These are phyloP conservation scores for Actinia tenebrosa DNA, from an alignment of 64 coral and sea anemone genomes.

Conservation along the genomic window DNA sequence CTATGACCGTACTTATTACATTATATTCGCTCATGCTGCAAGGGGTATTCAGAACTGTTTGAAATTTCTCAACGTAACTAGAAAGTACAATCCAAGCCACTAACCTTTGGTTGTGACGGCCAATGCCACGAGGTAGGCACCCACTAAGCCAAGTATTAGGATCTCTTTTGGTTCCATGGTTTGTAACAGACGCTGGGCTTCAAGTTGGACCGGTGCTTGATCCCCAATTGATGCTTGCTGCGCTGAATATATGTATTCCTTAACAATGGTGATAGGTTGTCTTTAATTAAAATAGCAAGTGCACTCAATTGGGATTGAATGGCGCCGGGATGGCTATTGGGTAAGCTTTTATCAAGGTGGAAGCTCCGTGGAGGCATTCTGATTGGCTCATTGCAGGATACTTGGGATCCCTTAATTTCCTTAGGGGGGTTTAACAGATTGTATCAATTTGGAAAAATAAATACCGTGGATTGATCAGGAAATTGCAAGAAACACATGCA, in stretches of 20 bases:
- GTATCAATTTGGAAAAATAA: slow-evolving; percentile 27
- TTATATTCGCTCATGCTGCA: neutral
- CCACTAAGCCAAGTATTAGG: neutral
- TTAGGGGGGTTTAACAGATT: slow-evolving; percentile 33
- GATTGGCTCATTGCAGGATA: slow-evolving; percentile 5
- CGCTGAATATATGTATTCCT: slow-evolving; percentile 15
- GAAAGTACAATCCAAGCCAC: neutral
- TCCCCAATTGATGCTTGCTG: neutral
- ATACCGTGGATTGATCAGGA: slow-evolving; percentile 28
- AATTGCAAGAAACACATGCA: slow-evolving; percentile 9
- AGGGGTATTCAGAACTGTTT: neutral
- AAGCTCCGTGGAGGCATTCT: neutral
- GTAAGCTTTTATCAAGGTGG: slow-evolving; percentile 9
- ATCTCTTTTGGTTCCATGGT: neutral
- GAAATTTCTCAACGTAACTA: neutral
- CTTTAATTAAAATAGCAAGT: slow-evolving; percentile 31
- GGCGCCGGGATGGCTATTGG: slow-evolving; percentile 11
- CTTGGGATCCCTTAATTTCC: slow-evolving; percentile 29
- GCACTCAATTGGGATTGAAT: slow-evolving; percentile 19
- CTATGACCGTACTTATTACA: neutral
- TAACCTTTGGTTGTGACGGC: neutral
- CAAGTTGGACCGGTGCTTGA: neutral
- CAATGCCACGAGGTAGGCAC: neutral
- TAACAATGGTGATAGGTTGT: neutral
- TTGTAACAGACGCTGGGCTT: neutral